Evolutionary conservation across 2,888 invertebrate genomes (phyloP).

Genomic region (Pemphredon lugubris): DNA sequence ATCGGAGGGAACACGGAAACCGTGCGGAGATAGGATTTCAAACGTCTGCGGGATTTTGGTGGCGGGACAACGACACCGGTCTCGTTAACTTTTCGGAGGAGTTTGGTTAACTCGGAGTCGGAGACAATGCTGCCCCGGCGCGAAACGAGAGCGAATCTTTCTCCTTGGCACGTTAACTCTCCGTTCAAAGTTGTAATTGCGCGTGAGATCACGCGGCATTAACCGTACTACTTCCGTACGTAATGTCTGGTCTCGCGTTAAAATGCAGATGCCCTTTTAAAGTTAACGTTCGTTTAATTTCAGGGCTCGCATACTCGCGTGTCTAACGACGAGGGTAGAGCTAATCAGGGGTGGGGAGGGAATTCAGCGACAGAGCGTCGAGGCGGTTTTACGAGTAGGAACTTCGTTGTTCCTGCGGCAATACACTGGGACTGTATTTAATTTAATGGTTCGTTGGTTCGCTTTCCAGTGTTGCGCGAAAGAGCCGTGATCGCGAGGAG

Average conservation of each 20-base stretch:
- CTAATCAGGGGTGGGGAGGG: too few relatives aligned
- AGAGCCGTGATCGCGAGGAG: too few relatives aligned
- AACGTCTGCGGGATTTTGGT: not conserved
- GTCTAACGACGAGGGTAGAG: slow-evolving; percentile 8
- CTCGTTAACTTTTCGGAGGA: not conserved
- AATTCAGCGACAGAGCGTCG: too few relatives aligned
- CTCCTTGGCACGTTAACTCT: too few relatives aligned
- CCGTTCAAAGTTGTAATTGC: not conserved
- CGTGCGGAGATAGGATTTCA: slow-evolving; percentile 13
- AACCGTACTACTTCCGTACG: not conserved
- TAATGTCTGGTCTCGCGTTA: not conserved
- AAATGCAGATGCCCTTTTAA: not conserved
- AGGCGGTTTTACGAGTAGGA: too few relatives aligned
- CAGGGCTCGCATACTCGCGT: slow-evolving; percentile 20
- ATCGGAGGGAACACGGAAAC: not conserved
- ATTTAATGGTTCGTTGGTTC: too few relatives aligned
- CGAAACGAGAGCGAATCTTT: too few relatives aligned
- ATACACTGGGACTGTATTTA: too few relatives aligned
- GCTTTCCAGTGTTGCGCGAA: too few relatives aligned
- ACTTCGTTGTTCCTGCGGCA: too few relatives aligned
- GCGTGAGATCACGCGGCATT: not conserved
- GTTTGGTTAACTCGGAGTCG: not conserved
- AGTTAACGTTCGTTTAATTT: not conserved
- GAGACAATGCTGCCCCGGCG: too few relatives aligned
- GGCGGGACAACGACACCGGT: not conserved